phyloP scores from a whole-genome alignment of 2,888 invertebrate genomes.

The Agriopis marginaria region DNA sequence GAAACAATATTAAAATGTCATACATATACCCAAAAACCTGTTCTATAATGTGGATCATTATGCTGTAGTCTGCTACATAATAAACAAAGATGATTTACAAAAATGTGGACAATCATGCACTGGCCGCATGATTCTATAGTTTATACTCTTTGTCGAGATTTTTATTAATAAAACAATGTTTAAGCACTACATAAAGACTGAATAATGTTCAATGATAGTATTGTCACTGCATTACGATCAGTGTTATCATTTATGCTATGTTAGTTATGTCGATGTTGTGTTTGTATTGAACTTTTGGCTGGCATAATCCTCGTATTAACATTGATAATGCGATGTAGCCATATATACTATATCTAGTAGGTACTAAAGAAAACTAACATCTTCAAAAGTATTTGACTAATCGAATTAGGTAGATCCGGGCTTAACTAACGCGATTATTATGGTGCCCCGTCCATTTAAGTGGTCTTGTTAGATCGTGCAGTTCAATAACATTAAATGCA shows the following conservation, averaged over 20 bases:
- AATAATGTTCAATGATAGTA: background rate
- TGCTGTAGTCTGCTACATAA: constrained; percentile 1
- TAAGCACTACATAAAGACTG: background rate
- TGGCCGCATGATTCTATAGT: constrained; percentile 5
- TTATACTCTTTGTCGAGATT: background rate
- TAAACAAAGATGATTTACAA: background rate
- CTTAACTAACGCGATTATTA: constrained; percentile 55
- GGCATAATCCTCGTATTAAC: background rate
- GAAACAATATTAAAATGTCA: constrained; percentile 20
- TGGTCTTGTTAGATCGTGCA: constrained; percentile 57
- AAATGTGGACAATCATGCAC: too few species aligned
- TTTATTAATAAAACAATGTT: constrained; percentile 2
- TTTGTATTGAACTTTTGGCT: background rate
- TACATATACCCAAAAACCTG: constrained; percentile 23
- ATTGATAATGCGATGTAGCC: background rate
- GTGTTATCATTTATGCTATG: background rate
- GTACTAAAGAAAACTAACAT: constrained; percentile 1
- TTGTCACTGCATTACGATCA: background rate
- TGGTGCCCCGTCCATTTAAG: constrained; percentile 54
- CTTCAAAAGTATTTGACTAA: constrained; percentile 35
- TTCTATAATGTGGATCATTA: constrained; percentile 6
- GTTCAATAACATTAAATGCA: constrained; percentile 59
- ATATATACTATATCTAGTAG: too few species aligned
- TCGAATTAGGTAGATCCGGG: constrained; percentile 41
- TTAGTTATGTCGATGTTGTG: background rate